A percentile compares a stretch with the other conserved stretches of the same genome.
phyloP scores from a whole-genome alignment of 2,888 invertebrate species.

The Ptilodon capucinus region DNA sequence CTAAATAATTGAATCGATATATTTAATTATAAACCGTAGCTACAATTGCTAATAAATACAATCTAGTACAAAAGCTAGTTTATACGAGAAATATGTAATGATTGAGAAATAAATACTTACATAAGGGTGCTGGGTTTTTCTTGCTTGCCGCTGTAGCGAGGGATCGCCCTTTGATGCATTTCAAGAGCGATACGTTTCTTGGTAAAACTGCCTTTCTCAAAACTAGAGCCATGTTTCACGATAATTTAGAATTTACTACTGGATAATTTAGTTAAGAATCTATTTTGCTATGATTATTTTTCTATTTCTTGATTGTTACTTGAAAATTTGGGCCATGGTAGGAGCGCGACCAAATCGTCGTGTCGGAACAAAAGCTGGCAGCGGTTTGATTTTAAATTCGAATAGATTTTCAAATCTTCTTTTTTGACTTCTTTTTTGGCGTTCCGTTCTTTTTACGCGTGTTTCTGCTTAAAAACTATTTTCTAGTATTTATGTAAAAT shows the following conservation, averaged over 20 bases:
- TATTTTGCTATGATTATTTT: slow-evolving; percentile 44
- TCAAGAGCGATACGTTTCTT: slow-evolving; percentile 60
- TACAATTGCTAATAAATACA: neutral
- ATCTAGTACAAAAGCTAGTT: neutral
- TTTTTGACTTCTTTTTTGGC: slow-evolving; percentile 27
- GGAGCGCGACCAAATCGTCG: slow-evolving; percentile 41
- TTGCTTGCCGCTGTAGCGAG: slow-evolving; percentile 52
- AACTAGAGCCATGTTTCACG: slow-evolving; percentile 63
- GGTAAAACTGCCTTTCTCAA: slow-evolving; percentile 62
- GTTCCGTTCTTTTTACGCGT: neutral
- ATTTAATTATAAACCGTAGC: neutral
- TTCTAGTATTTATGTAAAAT: slow-evolving; percentile 11
- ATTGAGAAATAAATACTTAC: slow-evolving; percentile 45
- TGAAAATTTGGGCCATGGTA: slow-evolving; percentile 68
- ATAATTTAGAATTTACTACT: slow-evolving; percentile 11
- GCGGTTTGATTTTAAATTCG: slow-evolving; percentile 34
- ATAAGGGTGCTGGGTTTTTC: slow-evolving; percentile 47
- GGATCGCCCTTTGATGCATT: slow-evolving; percentile 61
- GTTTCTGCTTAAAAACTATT: slow-evolving; percentile 1
- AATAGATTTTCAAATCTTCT: slow-evolving; percentile 38
- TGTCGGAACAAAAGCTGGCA: slow-evolving; percentile 47
- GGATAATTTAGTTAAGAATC: slow-evolving; percentile 1
- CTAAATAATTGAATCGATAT: neutral
- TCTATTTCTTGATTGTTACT: slow-evolving; percentile 41
- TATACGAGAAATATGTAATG: neutral